Base-by-base conservation (phyloP, 1,140 invertebrate species). In the Apis florea region DNA sequence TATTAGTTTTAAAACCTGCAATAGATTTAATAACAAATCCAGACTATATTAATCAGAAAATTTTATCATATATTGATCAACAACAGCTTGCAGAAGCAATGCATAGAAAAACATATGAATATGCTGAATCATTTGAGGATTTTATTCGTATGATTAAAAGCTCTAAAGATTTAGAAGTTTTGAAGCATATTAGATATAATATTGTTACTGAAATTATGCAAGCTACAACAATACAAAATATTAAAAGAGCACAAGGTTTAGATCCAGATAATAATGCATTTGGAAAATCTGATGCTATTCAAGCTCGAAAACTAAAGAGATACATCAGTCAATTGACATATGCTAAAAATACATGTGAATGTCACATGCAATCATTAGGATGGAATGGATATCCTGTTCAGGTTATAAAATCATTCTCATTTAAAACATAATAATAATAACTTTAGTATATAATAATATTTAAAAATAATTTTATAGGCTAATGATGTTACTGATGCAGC, bases 201-300 rank as follows among this genome's bases (percentile, higher is more conserved):
- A 98, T 98, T 83, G 96, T 98, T 1, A 97, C 96, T 47, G 97
- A 98, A 94, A 97, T 98, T 83, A 98, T 98, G 96, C 97, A 98
- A 94, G 97, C 97, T 0, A 98, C 98, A 58, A 98, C 97, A 5
- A 95, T 98, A 77, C 97, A 98, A 93, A 98, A 98, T 91, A 94
- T 98, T 68, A 98, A 98, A 93, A 95, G 97, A 88, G 95, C 97
- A 15, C 97, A 97, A 94, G 96, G 96, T 56, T 94, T 97, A 24
- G 96, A 97, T 93, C 93, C 95, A 79, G 96, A 96, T 77, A 95
- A 95, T 93, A 95, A 85, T 94, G 95, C 90, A 2, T 86, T 94
- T 69, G 89, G 91, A 59, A 94, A 97, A 93, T 95, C 97, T 88
- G 96, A 96, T 94, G 93, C 96, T 82, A 93, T 96, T 83, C 95